Conservation (phyloP, 2,888 invertebrate genomes). For the Caenorhabditis panamensis region DNA sequence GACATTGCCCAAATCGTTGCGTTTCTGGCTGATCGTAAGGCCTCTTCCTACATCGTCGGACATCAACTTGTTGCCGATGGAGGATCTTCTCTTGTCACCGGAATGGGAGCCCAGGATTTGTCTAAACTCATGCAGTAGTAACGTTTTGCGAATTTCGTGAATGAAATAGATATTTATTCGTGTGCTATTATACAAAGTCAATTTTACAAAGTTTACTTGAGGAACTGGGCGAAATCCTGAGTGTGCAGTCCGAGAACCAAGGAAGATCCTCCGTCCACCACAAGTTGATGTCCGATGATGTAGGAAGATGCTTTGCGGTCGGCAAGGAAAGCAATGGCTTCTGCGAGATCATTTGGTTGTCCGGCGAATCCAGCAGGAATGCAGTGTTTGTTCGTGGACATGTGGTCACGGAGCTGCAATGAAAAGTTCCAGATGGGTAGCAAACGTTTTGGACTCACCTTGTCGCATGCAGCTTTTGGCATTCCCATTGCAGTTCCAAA, state of each 20-base stretch:
- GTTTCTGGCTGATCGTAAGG: conserved; percentile 53
- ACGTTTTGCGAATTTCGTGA: too few species aligned
- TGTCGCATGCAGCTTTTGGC: conserved; percentile 6
- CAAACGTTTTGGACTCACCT: conserved; percentile 1
- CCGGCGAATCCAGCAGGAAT: conserved; percentile 42
- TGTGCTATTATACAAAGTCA: not conserved
- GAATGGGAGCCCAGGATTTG: conserved; percentile 19
- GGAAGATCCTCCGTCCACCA: conserved; percentile 57
- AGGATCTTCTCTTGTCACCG: conserved; percentile 49
- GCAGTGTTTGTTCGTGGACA: conserved; percentile 16
- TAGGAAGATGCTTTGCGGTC: conserved; percentile 51
- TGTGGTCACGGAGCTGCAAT: conserved; percentile 12
- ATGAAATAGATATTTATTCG: too few species aligned
- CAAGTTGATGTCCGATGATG: conserved; percentile 60
- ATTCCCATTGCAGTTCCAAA: conserved; percentile 23
- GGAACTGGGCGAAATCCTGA: not conserved
- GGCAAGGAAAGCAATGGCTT: conserved; percentile 55
- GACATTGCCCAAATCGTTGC: conserved; percentile 55
- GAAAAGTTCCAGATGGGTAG: not conserved
- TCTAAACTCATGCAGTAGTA: not conserved
- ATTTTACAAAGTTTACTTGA: not conserved
- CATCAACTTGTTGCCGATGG: conserved; percentile 58
- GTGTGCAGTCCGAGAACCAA: conserved; percentile 32
- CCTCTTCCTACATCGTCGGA: conserved; percentile 57
- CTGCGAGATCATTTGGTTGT: conserved; percentile 51